Evolutionary conservation across 1,140 invertebrate species (phyloP).

Genomic region (Ceratosolen fusciceps): DNA sequence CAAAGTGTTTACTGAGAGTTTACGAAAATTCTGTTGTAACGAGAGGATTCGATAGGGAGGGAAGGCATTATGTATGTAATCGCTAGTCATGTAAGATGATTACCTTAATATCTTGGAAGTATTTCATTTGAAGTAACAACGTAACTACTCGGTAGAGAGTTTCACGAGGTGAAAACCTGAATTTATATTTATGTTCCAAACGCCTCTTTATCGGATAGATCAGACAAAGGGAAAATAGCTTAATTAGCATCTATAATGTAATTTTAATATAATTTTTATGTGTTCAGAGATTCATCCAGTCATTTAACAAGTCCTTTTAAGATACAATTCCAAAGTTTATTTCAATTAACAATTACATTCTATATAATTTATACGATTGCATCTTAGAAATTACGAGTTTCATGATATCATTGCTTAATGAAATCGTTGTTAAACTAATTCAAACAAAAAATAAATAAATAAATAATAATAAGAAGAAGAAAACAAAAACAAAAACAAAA

Average conservation of each 20-base stretch:
- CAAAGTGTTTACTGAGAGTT: conserved; percentile 6
- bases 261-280: conserved; percentile 35
- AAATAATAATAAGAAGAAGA: background rate
- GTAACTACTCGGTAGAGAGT: too few relatives aligned
- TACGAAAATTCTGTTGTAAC: background rate
- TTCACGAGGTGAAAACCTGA: too few relatives aligned
- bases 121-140: too few relatives aligned
- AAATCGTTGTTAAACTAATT: conserved; percentile 34
- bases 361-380: conserved; percentile 37
- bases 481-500: background rate
- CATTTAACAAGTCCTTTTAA: conserved; percentile 37
- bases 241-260: conserved; percentile 11
- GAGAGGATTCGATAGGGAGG: background rate
- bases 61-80: conserved; percentile 37
- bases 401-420: conserved; percentile 27
- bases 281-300: conserved; percentile 44
- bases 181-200: conserved; percentile 11
- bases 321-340: conserved; percentile 44
- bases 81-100: conserved; percentile 45
- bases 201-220: background rate
- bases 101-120: conserved; percentile 15
- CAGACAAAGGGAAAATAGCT: conserved; percentile 21
- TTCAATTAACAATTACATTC: conserved; percentile 31
- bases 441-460: background rate
- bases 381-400: conserved; percentile 32